These are phyloP conservation scores for Nannospalax galili DNA, from an alignment of 2,113 vertebrate genomes.

Conservation along the genomic window DNA sequence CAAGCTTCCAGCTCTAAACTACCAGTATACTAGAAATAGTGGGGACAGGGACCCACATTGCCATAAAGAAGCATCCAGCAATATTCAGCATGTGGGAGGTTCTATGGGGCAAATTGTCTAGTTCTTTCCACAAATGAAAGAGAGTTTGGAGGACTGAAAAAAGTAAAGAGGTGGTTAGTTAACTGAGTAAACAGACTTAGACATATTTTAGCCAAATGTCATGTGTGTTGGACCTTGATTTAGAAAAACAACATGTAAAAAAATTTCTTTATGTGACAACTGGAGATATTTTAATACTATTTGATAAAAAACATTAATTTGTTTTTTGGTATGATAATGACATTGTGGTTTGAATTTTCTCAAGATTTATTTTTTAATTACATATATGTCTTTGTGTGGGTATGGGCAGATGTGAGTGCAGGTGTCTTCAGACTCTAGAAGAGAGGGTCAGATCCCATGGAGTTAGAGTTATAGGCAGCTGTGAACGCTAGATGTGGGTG, in stretches of 20 bases:
- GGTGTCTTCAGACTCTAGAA: neutral
- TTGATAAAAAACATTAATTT: neutral
- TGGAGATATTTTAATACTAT: neutral
- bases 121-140: slow-evolving; percentile 4
- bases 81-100: neutral
- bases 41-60: neutral
- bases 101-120: neutral
- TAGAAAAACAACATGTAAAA: slow-evolving; percentile 31
- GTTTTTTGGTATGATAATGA: neutral
- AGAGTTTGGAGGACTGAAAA: neutral
- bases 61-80: neutral
- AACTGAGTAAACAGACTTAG: neutral
- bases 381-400: neutral
- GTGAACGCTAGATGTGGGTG: neutral
- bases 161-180: neutral
- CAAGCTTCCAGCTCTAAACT: neutral
- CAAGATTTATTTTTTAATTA: neutral
- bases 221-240: neutral
- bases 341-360: neutral
- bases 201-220: slow-evolving; percentile 15
- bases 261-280: neutral
- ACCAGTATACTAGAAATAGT: neutral
- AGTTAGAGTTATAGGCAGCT: neutral
- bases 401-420: neutral
- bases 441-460: neutral